These are phyloP conservation scores for Vanessa atalanta DNA, from an alignment of 1,140 invertebrate species.

Conservation along the genomic window DNA sequence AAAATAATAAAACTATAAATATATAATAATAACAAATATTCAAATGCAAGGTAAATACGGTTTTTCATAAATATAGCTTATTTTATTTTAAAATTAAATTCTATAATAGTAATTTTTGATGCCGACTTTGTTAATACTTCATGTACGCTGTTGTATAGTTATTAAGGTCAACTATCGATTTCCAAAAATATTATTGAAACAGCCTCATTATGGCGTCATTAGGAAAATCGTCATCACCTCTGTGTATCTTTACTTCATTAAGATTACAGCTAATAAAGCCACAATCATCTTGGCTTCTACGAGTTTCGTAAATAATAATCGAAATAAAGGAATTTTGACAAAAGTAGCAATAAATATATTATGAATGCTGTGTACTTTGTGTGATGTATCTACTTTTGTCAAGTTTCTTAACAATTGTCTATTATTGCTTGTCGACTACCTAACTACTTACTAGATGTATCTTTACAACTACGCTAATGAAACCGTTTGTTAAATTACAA, in stretches of 20 bases:
- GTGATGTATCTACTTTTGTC: constrained; percentile 55
- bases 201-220: constrained; percentile 7
- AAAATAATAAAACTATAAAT: no score
- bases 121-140: constrained; percentile 1
- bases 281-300: background rate
- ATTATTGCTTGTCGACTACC: constrained; percentile 72
- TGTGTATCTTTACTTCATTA: background rate
- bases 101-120: constrained; percentile 9
- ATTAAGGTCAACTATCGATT: constrained; percentile 34
- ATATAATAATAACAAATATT: background rate
- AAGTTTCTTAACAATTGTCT: constrained; percentile 66
- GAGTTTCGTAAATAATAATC: background rate
- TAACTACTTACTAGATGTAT: constrained; percentile 49
- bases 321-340: constrained; percentile 56
- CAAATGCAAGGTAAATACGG: background rate
- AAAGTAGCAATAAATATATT: constrained; percentile 43
- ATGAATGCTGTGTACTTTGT: background rate
- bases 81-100: constrained; percentile 14
- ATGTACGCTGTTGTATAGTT: constrained; percentile 40
- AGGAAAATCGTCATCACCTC: constrained; percentile 5
- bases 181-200: constrained; percentile 59
- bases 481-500: background rate
- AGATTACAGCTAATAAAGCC: background rate
- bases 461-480: constrained; percentile 10
- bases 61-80: constrained; percentile 5